These are phyloP conservation scores for Seira musarum DNA, from an alignment of 2,888 invertebrate species.

Conservation along the genomic window DNA sequence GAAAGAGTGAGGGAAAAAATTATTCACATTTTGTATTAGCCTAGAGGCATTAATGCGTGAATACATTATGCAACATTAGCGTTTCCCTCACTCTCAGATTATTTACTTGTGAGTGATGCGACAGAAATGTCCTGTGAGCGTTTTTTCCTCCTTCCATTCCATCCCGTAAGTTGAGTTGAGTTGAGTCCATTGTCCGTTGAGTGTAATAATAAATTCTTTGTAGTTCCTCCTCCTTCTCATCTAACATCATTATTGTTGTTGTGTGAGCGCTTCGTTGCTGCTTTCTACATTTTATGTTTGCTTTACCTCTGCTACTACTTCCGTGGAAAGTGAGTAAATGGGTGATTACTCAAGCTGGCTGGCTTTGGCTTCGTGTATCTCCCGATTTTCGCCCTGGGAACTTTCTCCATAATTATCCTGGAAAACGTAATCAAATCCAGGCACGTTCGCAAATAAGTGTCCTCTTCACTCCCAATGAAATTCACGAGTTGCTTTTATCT, in stretches of 20 bases:
- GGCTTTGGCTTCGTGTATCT: background rate
- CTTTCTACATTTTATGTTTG: background rate
- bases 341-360: no score
- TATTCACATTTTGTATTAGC: constrained; percentile 8
- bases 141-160: background rate
- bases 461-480: constrained; percentile 31
- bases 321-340: no score
- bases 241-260: background rate
- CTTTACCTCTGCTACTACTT: background rate
- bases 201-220: background rate
- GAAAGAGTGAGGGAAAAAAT: no score
- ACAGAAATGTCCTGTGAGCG: background rate
- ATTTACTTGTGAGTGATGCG: constrained; percentile 31
- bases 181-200: background rate
- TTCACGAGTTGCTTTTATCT: background rate
- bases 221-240: background rate
- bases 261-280: background rate
- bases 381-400: background rate
- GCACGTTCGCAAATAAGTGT: constrained; percentile 42
- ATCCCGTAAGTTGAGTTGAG: no score
- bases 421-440: constrained; percentile 47
- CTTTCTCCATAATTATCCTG: constrained; percentile 26
- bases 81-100: background rate
- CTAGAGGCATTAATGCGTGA: constrained; percentile 27
- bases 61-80: constrained; percentile 18